Evolutionary conservation across 1,140 invertebrate species (phyloP).

Genomic region (Popillia japonica): DNA sequence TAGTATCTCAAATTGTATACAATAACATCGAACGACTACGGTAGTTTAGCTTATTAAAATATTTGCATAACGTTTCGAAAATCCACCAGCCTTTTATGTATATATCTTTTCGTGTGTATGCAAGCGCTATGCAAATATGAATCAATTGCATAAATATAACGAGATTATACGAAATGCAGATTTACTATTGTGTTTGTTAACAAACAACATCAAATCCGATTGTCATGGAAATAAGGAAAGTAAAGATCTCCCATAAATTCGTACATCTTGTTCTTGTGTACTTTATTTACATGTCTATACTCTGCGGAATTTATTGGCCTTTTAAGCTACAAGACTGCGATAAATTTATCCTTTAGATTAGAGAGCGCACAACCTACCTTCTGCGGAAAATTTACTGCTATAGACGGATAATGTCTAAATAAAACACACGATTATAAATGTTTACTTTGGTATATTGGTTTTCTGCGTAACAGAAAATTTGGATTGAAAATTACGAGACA

Average conservation of each 20-base stretch:
- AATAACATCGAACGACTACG: not conserved
- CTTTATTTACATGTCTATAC: slow-evolving; percentile 55
- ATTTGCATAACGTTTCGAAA: not conserved
- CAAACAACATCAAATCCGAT: slow-evolving; percentile 44
- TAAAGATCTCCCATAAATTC: slow-evolving; percentile 37
- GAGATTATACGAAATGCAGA: slow-evolving; percentile 39
- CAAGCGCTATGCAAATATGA: slow-evolving; percentile 28
- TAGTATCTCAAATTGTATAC: not conserved
- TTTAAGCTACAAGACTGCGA: slow-evolving; percentile 55
- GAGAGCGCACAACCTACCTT: slow-evolving; percentile 47
- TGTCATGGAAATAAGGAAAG: slow-evolving; percentile 46
- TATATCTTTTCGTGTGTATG: not conserved
- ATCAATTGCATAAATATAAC: slow-evolving; percentile 38
- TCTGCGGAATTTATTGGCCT: slow-evolving; percentile 52
- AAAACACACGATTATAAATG: not conserved
- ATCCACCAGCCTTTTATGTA: not conserved
- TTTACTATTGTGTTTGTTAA: slow-evolving; percentile 37
- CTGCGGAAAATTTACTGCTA: not conserved
- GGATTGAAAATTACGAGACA: not conserved
- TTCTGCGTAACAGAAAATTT: no score
- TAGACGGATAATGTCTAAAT: not conserved
- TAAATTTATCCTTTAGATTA: slow-evolving; percentile 55
- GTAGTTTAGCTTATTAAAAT: slow-evolving; percentile 5
- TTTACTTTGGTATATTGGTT: no score
- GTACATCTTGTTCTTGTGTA: slow-evolving; percentile 38